Evolutionary conservation across 2,113 vertebrate genomes (phyloP).

Genomic region (Crocuta crocuta): DNA sequence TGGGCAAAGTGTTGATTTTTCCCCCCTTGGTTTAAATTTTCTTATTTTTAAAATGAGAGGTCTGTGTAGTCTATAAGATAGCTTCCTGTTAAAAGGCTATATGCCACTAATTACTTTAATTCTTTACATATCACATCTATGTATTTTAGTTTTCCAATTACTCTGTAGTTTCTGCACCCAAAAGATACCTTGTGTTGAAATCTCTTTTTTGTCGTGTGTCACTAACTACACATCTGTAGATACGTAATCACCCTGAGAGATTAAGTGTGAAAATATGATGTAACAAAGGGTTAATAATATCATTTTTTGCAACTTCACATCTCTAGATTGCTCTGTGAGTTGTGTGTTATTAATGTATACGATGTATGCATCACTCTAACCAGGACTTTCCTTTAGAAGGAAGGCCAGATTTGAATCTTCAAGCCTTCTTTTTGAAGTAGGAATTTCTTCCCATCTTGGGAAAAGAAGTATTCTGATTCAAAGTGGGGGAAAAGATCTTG

Average conservation of each 20-base stretch:
- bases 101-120: not conserved
- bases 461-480: not conserved
- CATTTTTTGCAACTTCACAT: not conserved
- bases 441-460: not conserved
- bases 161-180: not conserved
- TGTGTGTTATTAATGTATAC: not conserved
- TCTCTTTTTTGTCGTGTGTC: not conserved
- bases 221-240: not conserved
- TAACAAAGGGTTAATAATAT: not conserved
- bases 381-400: not conserved
- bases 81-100: not conserved
- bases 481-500: not conserved
- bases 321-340: not conserved
- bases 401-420: not conserved
- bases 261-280: not conserved
- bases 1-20: not conserved
- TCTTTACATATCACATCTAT: not conserved
- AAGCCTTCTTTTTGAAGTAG: not conserved
- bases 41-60: not conserved
- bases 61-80: not conserved
- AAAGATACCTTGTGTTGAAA: not conserved
- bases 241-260: not conserved
- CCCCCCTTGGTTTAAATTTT: not conserved
- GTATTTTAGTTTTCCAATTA: slow-evolving; percentile 11
- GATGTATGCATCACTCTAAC: not conserved